These are phyloP conservation scores for Platycheirus rosarum DNA, from an alignment of 2,888 invertebrate genomes.

Conservation along the genomic window DNA sequence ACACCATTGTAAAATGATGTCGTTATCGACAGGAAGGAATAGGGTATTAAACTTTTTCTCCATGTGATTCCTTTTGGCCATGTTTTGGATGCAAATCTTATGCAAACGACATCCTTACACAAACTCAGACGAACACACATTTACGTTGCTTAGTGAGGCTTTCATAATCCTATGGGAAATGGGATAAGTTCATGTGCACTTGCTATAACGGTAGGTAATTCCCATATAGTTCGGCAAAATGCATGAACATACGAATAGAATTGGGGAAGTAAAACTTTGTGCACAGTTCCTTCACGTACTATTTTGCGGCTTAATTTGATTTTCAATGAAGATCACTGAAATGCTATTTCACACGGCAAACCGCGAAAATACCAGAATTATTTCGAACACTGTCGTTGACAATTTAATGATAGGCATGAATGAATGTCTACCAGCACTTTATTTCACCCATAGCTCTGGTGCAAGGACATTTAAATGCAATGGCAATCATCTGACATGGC, in stretches of 20 bases:
- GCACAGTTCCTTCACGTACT: conserved; percentile 62
- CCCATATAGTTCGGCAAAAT: too few relatives aligned
- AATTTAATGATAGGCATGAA: conserved; percentile 63
- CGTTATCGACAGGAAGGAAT: conserved; percentile 65
- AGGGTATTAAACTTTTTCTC: conserved; percentile 49
- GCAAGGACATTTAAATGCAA: conserved; percentile 38
- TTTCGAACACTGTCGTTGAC: conserved; percentile 64
- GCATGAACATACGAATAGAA: conserved; percentile 33
- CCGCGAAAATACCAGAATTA: conserved; percentile 66
- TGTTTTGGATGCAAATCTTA: conserved; percentile 69
- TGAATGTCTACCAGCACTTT: conserved; percentile 45
- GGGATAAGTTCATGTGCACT: conserved; percentile 70
- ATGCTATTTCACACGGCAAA: conserved; percentile 59
- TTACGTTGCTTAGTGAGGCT: conserved; percentile 53
- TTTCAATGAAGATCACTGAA: conserved; percentile 69
- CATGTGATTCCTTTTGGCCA: conserved; percentile 45
- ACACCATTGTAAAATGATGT: conserved; percentile 50
- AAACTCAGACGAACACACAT: background rate
- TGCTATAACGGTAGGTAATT: conserved; percentile 52
- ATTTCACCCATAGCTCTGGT: conserved; percentile 22
- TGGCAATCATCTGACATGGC: conserved; percentile 38
- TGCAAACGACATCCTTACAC: conserved; percentile 56
- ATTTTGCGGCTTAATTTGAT: conserved; percentile 71
- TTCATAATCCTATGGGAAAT: conserved; percentile 67
- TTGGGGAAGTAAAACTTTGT: conserved; percentile 64